phyloP scores from a whole-genome alignment of 2,113 vertebrate species.

The Lucifuga dentata region DNA sequence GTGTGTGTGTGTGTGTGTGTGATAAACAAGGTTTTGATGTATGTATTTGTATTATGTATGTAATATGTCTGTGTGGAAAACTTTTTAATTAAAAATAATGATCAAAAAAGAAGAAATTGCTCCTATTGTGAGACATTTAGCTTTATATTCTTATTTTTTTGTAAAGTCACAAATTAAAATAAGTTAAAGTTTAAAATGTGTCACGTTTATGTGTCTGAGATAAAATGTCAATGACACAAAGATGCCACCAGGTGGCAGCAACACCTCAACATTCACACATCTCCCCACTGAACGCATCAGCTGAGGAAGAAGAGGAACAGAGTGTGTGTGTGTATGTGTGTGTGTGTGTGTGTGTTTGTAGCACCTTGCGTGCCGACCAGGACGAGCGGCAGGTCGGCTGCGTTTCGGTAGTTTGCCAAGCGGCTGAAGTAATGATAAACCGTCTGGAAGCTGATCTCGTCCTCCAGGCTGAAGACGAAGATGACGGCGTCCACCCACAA shows the following conservation, averaged over 20 bases:
- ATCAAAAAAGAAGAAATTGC: no score
- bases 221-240: neutral
- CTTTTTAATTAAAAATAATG: no score
- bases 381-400: slow-evolving; percentile 92
- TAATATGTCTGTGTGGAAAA: no score
- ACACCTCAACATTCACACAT: neutral
- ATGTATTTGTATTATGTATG: no score
- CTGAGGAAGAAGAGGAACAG: neutral
- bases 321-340: neutral
- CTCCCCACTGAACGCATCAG: no score
- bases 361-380: slow-evolving; percentile 97
- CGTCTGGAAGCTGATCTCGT: slow-evolving; percentile 98
- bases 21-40: no score
- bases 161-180: no score
- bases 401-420: slow-evolving; percentile 92
- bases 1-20: no score
- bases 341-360: slow-evolving; percentile 11
- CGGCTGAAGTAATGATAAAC: slow-evolving; percentile 99
- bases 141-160: no score
- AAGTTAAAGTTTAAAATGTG: no score
- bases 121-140: no score
- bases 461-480: slow-evolving; percentile 98
- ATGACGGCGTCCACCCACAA: slow-evolving; percentile 98
- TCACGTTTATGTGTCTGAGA: no score
- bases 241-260: slow-evolving; percentile 52